Base-by-base conservation (phyloP, 2,888 invertebrate species). In the Drosophila mercatorum region DNA sequence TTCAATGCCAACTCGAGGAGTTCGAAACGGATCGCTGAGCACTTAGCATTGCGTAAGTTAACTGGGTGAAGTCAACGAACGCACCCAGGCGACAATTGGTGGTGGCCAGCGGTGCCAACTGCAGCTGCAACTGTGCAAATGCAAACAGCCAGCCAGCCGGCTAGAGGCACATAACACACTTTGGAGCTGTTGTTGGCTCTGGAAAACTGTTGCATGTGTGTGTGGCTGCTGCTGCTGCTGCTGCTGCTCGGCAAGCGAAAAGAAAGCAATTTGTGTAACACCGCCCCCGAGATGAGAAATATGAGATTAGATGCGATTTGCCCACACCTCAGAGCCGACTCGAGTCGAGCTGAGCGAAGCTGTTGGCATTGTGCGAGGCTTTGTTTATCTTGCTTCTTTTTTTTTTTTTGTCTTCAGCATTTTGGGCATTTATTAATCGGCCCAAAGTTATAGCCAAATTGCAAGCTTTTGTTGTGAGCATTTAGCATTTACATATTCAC, bases 401-500 rank as follows among this genome's bases (percentile, higher is more conserved):
- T 58, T 55, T 55, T 11, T 63, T 28, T 31, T 58, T 62, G 47
- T 62, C 44, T 10, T 26, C 10, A 31, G 43, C 34, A 53, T 79
- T 51, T 51, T 68, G 59, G 66, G 57, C 72, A 69, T 83, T 72
- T 75, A 74, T 75, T 84, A 81, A 72, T 81, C 83, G 69, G 78
- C 73, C 36, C 38, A 52, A 44, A 65, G 61, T 62, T 69, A 59
- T 60, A 71, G 67, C 59, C 60, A 76, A 75, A 71, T 75, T 75
- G 65, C 70, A 78, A 22, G 86, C 86, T 72, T 76, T 88, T 83
- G 75, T 86, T 76, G 69, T 71, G 68, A 66, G 53, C 65, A 63
- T 60, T 84, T 72, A 71, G 66, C 79, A 87, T 87, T 87, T 77
- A 71, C 88, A 87, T 89, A 80, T 76, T 69, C 57, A 67, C 68